Base-by-base conservation (phyloP, 35 echinoderm and acorn worm genomes). In the Holothuria glaberrima region DNA sequence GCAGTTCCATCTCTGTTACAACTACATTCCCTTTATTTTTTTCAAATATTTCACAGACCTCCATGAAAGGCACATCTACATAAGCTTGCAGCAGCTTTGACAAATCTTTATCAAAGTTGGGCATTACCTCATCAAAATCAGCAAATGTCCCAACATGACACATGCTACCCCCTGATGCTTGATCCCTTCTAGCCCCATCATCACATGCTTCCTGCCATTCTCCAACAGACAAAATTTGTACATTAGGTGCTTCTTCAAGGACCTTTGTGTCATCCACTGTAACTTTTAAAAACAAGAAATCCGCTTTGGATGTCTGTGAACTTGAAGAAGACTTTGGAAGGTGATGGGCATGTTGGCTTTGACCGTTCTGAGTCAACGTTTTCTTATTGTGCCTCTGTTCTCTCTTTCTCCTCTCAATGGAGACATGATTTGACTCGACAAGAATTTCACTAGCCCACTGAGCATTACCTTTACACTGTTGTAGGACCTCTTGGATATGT, bases 371-470 rank as follows among this genome's bases (percentile, higher is more conserved):
- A 30, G 25, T 9, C 46, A 20, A 56, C 10, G 25, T 38, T 58
- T 48, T 27, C 21, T 17, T 27, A n/a, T 30, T 16, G 21, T 36
- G 33, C 29, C 17, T 36, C 19, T 32, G 12, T 12, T 61, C 22
- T 59, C 80, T 61, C 54, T 61, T 61, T 52, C 22, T 82, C 12
- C 34, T 59, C 28, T 84, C 30, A 9, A 5, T 33, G 9, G 13
- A 28, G 10, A n/a, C 54, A 33, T 84, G 25, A 3, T 33, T 84
- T 28, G 57, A 61, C 12, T 84, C 59, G 34, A 96, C 63, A 1
- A 96, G 69, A 58, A 96, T 79, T 17, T 96, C 92, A 56, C 91
- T 93, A 38, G 82, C 94, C 90, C 70, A 90, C 41, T 96, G 57
- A 16, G 87, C 87, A 90, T 96, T 76, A 61, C 94, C 94, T 9